These are phyloP conservation scores for Standfussiana lucernea DNA, from an alignment of 2,888 invertebrate species.

Conservation along the genomic window DNA sequence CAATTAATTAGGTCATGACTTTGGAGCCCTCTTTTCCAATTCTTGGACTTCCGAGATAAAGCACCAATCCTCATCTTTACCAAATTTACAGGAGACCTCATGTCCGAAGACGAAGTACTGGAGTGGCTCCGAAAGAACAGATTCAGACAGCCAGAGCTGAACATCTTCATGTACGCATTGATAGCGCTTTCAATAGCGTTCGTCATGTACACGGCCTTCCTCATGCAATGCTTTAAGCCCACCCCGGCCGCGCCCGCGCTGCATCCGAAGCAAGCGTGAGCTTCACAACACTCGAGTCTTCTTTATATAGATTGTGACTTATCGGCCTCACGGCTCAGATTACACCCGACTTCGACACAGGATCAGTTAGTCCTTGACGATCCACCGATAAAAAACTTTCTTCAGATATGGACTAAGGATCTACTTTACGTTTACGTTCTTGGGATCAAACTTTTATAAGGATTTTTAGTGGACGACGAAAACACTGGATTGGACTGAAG, in stretches of 20 bases:
- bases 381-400: constrained; percentile 71
- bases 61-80: not conserved
- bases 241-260: constrained; percentile 91
- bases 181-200: constrained; percentile 96
- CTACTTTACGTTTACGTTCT: constrained; percentile 79
- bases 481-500: constrained; percentile 73
- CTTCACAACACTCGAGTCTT: constrained; percentile 66
- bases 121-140: constrained; percentile 98
- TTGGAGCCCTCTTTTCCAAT: not conserved
- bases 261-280: constrained; percentile 93
- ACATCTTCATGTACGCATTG: constrained; percentile 98
- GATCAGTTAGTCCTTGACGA: constrained; percentile 73
- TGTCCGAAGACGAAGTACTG: constrained; percentile 95
- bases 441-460: constrained; percentile 87
- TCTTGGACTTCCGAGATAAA: not conserved
- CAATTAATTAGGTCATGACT: not conserved
- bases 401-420: constrained; percentile 70
- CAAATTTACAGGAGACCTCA: constrained; percentile 93
- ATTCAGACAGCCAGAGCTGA: constrained; percentile 97
- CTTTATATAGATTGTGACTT: constrained; percentile 72
- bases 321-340: constrained; percentile 66
- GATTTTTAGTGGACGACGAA: constrained; percentile 67
- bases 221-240: constrained; percentile 96
- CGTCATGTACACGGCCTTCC: constrained; percentile 96
- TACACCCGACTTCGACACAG: constrained; percentile 69